These are phyloP conservation scores for Dendrolimus houi DNA, from an alignment of 2,888 invertebrate species.

Conservation along the genomic window DNA sequence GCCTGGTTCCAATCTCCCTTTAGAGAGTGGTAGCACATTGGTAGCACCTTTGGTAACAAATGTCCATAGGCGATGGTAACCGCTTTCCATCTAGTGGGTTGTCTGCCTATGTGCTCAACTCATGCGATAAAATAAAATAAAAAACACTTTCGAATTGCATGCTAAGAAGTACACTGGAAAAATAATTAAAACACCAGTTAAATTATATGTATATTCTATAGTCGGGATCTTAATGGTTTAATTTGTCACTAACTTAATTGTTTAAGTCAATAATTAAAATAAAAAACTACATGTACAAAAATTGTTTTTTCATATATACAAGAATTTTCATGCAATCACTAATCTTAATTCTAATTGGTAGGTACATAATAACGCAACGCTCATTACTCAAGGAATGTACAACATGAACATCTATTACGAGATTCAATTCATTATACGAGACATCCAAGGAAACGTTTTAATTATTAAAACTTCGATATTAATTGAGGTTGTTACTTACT, in stretches of 20 bases:
- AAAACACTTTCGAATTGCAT: too few relatives aligned
- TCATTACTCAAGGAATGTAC: slow-evolving; percentile 48
- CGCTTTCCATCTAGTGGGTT: too few relatives aligned
- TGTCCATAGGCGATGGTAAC: too few relatives aligned
- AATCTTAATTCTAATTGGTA: slow-evolving; percentile 55
- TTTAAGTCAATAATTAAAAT: slow-evolving; percentile 62
- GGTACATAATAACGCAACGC: slow-evolving; percentile 41
- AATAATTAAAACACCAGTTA: slow-evolving; percentile 21
- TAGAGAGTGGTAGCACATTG: too few relatives aligned
- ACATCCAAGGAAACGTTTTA: slow-evolving; percentile 34
- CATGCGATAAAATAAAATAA: too few relatives aligned
- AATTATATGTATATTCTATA: slow-evolving; percentile 57
- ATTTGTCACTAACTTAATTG: slow-evolving; percentile 61
- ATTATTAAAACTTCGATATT: slow-evolving; percentile 21
- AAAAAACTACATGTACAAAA: slow-evolving; percentile 72
- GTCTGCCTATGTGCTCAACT: too few relatives aligned
- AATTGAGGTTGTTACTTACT: slow-evolving; percentile 16
- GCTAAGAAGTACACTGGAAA: not conserved
- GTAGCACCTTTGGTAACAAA: too few relatives aligned
- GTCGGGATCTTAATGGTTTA: slow-evolving; percentile 68
- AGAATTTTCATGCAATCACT: slow-evolving; percentile 55
- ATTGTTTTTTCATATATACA: slow-evolving; percentile 64
- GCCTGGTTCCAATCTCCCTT: too few relatives aligned
- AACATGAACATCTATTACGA: slow-evolving; percentile 41
- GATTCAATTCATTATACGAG: slow-evolving; percentile 32